Base-by-base conservation (phyloP, 2,113 vertebrate species). In the Poeciliopsis prolifica region DNA sequence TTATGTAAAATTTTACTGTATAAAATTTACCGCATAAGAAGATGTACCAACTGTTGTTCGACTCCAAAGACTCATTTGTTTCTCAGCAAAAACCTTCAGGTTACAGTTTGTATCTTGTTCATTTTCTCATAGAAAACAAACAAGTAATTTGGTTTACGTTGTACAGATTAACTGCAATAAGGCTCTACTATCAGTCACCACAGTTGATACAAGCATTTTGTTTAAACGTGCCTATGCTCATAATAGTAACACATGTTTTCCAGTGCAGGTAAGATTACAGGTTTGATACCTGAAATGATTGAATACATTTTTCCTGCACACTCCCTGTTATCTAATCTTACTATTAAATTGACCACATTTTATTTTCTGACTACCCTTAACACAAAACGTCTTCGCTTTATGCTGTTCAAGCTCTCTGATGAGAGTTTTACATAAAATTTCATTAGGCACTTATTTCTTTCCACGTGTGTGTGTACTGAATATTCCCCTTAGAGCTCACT, bases 331-430 rank as follows among this genome's bases (percentile, higher is more conserved):
- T 68, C 44, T 74, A 71, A 74, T 71, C 22, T 35, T 65, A 13
- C 66, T 68, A 44, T 77, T 68, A 63, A 66, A 61, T 61, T 29
- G 37, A 33, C 58, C 11, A 15, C 28, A 1, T 72, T 58, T 79
- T 61, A 69, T 71, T 77, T 70, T 19, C n/a, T 65, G 77, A 51
- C 76, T 70, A 65, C 63, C 66, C 54, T 7, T 6, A 6, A 42
- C 24, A 6, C 73, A 65, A 78, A 73, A 78, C 61, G 48, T 40
- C 72, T 68, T 35, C 22, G 35, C 35, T 29, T 58, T 68, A 54
- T 62, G 64, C 19, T 17, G 40, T 48, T 11, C 51, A 24, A 58
- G 22, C 51, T 10, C 22, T 24, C 24, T n/a, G 24, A 58, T 58
- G 24, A 10, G 22, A n/a, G 22, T 58, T 58, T 58, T 19, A 48